Base-by-base conservation (phyloP, 2,113 vertebrate genomes). In the Rhea americana region DNA sequence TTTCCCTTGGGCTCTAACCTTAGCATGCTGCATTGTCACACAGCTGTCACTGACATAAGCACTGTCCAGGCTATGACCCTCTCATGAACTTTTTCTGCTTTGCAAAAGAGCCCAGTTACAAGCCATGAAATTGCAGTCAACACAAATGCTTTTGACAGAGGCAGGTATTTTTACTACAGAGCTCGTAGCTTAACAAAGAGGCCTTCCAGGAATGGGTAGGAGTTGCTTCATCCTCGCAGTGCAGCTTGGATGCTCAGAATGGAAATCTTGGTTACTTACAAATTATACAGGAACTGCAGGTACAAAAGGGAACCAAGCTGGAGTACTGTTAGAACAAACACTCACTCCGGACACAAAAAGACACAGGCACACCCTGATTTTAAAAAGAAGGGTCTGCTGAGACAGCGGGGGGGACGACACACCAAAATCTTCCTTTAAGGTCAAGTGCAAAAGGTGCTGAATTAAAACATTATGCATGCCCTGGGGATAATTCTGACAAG, bases 81-180 rank as follows among this genome's bases (percentile, higher is more conserved):
- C n/a, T 14, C 48, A 50, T 53, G 35, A 84, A 39, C 22, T 53
- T 82, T 9, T 53, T 68, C 35, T 50, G 62, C 19, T 18, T 47
- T 73, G 43, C 32, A 55, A 30, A 28, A 74, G 58, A 73, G 20
- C 25, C 13, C 22, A 65, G 45, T 82, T 87, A 43, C 59, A 89
- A 73, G 63, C 48, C 1, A 3, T 22, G 53, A 73, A 65, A 53
- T 56, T 22, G 59, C 39, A 84, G 41, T 20, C 75, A 59, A 39
- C 55, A 89, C 68, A 77, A 56, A 55, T 22, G 41, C n/a, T 93
- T 59, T 74, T 65, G 89, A 89, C 80, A 93, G 61, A 63, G 68
- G 72, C 47, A 91, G 78, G 75, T 72, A 83, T 96, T 97, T 85
- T 85, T 97, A 97, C 90, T 93, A 93, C 79, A 91, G 80, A 86